These are phyloP conservation scores for Hydrotaea diabolus DNA, from an alignment of 2,888 invertebrate genomes.

Conservation along the genomic window DNA sequence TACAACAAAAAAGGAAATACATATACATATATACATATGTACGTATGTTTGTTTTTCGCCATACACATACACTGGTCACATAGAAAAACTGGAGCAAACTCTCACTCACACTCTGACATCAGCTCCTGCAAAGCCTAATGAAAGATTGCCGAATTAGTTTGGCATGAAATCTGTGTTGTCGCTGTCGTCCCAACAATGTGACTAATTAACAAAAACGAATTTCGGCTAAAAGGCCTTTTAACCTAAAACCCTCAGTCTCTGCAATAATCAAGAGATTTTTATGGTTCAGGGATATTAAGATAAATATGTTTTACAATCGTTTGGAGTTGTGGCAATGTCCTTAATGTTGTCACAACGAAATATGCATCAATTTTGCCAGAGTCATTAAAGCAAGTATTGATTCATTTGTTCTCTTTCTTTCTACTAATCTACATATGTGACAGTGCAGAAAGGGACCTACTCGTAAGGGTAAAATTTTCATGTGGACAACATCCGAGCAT, in stretches of 20 bases:
- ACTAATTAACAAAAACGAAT: constrained; percentile 21
- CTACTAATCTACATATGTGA: background rate
- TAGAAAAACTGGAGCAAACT: background rate
- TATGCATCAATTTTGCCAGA: background rate
- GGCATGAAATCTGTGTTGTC: background rate
- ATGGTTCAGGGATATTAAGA: background rate
- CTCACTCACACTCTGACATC: background rate
- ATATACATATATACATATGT: background rate
- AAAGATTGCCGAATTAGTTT: constrained; percentile 23
- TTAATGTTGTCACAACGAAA: constrained; percentile 1
- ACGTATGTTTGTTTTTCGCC: background rate
- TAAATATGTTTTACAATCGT: constrained; percentile 7
- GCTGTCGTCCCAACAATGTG: background rate
- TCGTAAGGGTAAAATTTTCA: too few species aligned
- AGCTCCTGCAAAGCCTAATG: constrained; percentile 15
- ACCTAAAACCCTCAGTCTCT: background rate
- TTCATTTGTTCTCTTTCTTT: background rate
- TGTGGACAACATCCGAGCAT: too few species aligned
- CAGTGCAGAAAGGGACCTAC: too few species aligned
- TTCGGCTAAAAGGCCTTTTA: constrained; percentile 12
- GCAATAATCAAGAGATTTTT: background rate
- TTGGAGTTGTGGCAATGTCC: background rate
- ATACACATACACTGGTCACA: background rate
- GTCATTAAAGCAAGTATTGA: constrained; percentile 16
- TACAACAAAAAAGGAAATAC: background rate